Evolutionary conservation across 2,888 invertebrate genomes (phyloP), one percentile per base, ranked within the genome.

Genomic region (Nomada goodeniana): DNA sequence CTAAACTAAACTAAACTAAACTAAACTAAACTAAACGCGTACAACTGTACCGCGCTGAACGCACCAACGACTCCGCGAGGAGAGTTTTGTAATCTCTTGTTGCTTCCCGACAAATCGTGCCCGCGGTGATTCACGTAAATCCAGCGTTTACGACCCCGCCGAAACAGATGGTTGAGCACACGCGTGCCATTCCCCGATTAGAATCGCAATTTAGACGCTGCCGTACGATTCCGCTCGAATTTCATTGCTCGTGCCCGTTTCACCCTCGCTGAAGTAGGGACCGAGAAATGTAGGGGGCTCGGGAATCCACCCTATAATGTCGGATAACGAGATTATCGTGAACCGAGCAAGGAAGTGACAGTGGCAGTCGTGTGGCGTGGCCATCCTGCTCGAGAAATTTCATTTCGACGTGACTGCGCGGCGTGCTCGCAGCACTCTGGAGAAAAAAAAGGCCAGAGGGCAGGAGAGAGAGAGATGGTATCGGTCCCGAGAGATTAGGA

Each of bases 271-370:
- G 53, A 67, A 70, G 52, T 67, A 68, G 68, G 63, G 83, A 83
- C 83, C 80, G 80, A 55, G 50, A 23, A 18, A 74, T 23, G 53
- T 42, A 64, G 67, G 61, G 60, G 53, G 55, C 44, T 47, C 55
- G 52, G n/a, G 53, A 68, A 64, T 68, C 36, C 69, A 73, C 79
- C 84, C 87, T 84, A 84, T 90, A 90, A 90, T 90, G 90, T 89
- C 88, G 86, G 87, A 89, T 91, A 91, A 91, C 91, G 89, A 91
- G 91, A 92, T 91, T 90, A 87, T 88, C 81, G 85, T 76, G 81
- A 85, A 74, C 65, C 72, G 10, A 52, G 84, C n/a, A 63, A 80
- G 83, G 80, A 84, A 85, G 78, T 64, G 80, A 74, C 42, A 65
- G 76, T 74, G 83, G 79, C 76, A 67, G 71, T 36, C 44, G 68